Evolutionary conservation across 2,113 vertebrate species (phyloP), one percentile per base, ranked within the genome.

Genomic region (Procapra przewalskii): DNA sequence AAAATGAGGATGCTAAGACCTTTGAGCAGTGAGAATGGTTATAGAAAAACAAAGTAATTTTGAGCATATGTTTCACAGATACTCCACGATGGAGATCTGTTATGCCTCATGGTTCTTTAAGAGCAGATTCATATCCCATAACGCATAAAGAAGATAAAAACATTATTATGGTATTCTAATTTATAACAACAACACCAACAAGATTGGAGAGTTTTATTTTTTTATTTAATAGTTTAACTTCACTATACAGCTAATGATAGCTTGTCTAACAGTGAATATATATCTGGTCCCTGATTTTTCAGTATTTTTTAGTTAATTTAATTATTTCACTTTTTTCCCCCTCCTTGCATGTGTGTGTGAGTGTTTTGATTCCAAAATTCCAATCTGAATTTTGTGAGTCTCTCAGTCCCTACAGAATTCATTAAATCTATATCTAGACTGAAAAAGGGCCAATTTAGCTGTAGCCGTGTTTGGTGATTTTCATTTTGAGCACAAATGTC

Each of bases 401-500:
- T 98, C 40, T 97, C 87, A 96, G 60, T 98, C 98, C 95, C 98
- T 91, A 83, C 79, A 97, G 98, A 98, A 97, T 98, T 98, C 95
- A 98, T 99, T 99, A 98, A 96, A 89, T 98, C 96, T 97, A 88
- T 89, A 97, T 98, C 96, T 97, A 84, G 77, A 96, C 40, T 95
- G 48, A 95, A 98, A 98, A 97, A 80, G 88, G 88, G 59, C 90
- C 86, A 98, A 94, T 98, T 98, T 96, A 98, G 94, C 96, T 98
- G 84, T 88, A 97, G 91, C 89, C 40, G 8, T 95, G 59, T 98
- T 98, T 93, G 54, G 89, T 97, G 97, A 55, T 98, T 98, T 97
- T 98, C 95, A 83, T 98, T 98, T 98, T 97, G 92, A 98, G 93
- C 96, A 92, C 93, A 98, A 97, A 94, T 97, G 81, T 98, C 98